Conservation (phyloP, 2,797 vertebrate genomes). For the Tamandua tetradactyla region DNA sequence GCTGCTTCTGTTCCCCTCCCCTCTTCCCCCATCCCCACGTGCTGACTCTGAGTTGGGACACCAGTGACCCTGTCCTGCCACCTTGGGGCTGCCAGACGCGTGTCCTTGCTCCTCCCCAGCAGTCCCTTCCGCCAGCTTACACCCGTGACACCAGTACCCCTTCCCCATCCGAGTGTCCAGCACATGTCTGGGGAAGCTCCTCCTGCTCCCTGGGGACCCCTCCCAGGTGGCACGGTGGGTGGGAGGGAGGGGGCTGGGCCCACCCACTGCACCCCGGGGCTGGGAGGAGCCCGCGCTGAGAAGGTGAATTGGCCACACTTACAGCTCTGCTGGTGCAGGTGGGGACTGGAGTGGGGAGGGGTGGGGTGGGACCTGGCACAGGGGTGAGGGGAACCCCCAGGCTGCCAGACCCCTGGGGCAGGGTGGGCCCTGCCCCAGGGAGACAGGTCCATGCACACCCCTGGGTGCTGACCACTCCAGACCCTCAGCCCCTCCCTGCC, state of each 20-base stretch:
- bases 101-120: neutral
- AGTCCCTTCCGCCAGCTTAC: fast-evolving
- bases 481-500: fast-evolving
- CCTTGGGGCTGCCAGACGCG: no score
- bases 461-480: fast-evolving
- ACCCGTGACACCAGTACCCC: neutral
- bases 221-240: neutral
- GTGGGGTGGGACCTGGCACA: neutral
- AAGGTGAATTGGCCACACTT: no score
- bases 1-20: neutral
- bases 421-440: no score
- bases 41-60: neutral
- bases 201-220: neutral
- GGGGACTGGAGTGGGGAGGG: neutral
- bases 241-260: neutral
- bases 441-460: fast-evolving
- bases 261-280: neutral
- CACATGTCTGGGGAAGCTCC: neutral
- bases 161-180: no score
- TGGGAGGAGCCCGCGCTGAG: neutral
- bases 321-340: no score
- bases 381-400: neutral
- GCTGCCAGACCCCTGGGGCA: neutral
- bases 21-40: neutral
- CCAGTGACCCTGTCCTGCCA: fast-evolving